Evolutionary conservation across 2,888 invertebrate species (phyloP).

Genomic region (Hirtodrosophila histrioides): DNA sequence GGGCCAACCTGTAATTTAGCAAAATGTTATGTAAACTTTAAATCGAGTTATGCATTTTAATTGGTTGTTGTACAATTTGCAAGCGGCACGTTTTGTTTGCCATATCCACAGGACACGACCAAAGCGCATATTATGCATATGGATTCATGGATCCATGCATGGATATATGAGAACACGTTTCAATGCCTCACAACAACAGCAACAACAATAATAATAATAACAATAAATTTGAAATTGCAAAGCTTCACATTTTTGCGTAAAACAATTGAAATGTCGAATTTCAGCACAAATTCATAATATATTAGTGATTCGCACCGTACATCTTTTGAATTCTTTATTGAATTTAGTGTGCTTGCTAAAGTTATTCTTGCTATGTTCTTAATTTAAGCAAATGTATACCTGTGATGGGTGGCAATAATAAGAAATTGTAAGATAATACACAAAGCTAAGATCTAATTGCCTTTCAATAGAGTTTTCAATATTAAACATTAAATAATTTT

Average conservation of each 20-base stretch:
- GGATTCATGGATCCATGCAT: slow-evolving; percentile 55
- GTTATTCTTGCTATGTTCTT: too few relatives aligned
- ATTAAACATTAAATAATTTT: too few relatives aligned
- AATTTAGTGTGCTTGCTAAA: slow-evolving; percentile 3
- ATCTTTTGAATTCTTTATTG: slow-evolving; percentile 14
- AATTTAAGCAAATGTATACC: too few relatives aligned
- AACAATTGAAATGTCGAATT: slow-evolving; percentile 64
- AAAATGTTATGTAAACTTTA: slow-evolving; percentile 81
- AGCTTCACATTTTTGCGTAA: slow-evolving; percentile 57
- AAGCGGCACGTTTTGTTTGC: slow-evolving; percentile 79
- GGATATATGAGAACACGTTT: slow-evolving; percentile 49
- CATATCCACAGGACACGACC: slow-evolving; percentile 50
- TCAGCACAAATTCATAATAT: slow-evolving; percentile 31
- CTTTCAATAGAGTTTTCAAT: too few relatives aligned
- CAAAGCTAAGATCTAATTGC: too few relatives aligned
- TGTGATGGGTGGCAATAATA: too few relatives aligned
- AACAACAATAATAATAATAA: slow-evolving; percentile 21
- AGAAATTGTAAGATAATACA: too few relatives aligned
- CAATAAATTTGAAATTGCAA: slow-evolving; percentile 26
- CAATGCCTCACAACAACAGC: slow-evolving; percentile 6
- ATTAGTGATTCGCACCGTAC: slow-evolving; percentile 33
- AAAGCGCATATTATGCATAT: slow-evolving; percentile 58
- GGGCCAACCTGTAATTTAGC: slow-evolving; percentile 75
- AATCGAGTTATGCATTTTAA: slow-evolving; percentile 81
- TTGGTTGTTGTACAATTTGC: slow-evolving; percentile 78